Evolutionary conservation across 2,113 vertebrate species (phyloP).

Genomic region (Sciurus niger): DNA sequence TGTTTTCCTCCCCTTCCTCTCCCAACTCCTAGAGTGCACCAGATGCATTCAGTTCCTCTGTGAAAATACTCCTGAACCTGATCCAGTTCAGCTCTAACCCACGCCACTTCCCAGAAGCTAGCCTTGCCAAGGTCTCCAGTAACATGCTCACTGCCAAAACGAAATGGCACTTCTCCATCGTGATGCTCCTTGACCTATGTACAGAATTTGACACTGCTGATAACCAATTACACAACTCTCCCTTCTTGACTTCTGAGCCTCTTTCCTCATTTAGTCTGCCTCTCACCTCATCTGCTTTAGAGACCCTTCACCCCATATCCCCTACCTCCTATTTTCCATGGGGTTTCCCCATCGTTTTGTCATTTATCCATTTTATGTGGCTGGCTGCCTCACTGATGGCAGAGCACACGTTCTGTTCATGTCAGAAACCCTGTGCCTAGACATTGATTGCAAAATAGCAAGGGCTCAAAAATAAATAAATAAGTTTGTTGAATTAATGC

Average conservation of each 20-base stretch:
- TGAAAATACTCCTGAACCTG: slow-evolving; percentile 81
- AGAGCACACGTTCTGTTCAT: neutral
- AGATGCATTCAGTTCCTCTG: slow-evolving; percentile 78
- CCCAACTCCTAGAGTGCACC: slow-evolving; percentile 84
- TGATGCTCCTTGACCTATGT: slow-evolving; percentile 84
- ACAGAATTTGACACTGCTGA: slow-evolving; percentile 85
- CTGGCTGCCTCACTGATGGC: neutral
- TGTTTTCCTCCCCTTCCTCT: slow-evolving; percentile 66
- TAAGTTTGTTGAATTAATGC: neutral
- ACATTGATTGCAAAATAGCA: slow-evolving; percentile 24
- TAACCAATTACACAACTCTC: slow-evolving; percentile 84
- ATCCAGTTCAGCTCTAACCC: slow-evolving; percentile 79
- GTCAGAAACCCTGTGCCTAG: neutral
- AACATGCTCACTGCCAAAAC: slow-evolving; percentile 83
- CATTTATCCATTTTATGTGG: neutral
- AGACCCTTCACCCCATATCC: slow-evolving; percentile 30
- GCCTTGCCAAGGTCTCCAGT: slow-evolving; percentile 86
- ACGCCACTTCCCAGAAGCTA: slow-evolving; percentile 85
- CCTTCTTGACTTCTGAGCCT: slow-evolving; percentile 72
- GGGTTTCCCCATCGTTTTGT: neutral
- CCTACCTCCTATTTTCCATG: neutral
- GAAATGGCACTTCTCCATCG: slow-evolving; percentile 79
- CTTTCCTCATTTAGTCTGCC: slow-evolving; percentile 81
- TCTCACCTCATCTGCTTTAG: slow-evolving; percentile 68
- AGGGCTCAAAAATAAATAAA: neutral